Percentiles rank a stretch among this genome's conserved stretches.
These are phyloP conservation scores for Sprattus sprattus DNA, from an alignment of 2,113 vertebrate species.

Conservation along the genomic window DNA sequence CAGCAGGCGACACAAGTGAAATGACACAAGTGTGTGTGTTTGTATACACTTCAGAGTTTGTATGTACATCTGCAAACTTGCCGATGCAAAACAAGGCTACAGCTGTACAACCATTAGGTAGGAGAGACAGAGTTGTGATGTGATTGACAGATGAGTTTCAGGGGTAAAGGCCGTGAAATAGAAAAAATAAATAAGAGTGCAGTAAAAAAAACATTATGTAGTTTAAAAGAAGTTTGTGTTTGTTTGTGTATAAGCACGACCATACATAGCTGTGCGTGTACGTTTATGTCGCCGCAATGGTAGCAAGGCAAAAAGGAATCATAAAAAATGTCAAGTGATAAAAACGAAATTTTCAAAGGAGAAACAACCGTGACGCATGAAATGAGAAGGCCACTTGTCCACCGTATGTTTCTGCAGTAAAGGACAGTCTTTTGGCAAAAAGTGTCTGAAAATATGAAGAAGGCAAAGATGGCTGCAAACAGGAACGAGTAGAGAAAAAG, in stretches of 20 bases:
- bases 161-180: neutral
- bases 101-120: neutral
- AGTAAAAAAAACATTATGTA: neutral
- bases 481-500: neutral
- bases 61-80: neutral
- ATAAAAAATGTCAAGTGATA: neutral
- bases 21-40: neutral
- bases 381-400: neutral
- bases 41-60: neutral
- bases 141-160: neutral
- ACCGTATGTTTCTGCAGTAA: neutral
- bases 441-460: neutral
- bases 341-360: neutral
- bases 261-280: neutral
- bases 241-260: neutral
- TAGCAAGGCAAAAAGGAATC: neutral
- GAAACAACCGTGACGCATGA: neutral
- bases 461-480: neutral
- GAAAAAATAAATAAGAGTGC: constrained; percentile 7
- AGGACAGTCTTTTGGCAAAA: constrained; percentile 2
- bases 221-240: constrained; percentile 63
- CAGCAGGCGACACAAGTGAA: neutral
- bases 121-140: neutral
- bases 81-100: neutral
- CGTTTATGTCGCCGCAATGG: neutral